Base-by-base conservation (phyloP, 2,797 vertebrate species). In the Lepilemur septentrionalis region DNA sequence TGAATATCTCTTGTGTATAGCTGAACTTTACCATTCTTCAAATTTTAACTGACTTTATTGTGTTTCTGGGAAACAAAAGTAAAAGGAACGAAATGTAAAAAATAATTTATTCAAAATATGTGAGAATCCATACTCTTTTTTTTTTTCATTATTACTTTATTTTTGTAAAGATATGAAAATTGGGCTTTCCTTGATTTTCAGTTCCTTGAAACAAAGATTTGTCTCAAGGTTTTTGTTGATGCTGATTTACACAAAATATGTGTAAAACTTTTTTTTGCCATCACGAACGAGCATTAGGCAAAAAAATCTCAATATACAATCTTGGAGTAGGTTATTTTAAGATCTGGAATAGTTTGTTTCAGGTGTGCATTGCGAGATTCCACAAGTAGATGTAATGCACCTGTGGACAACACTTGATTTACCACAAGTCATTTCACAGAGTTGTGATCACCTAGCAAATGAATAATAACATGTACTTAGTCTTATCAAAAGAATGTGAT, bases 1-100 rank as follows among this genome's bases (percentile, higher is more conserved):
- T 92, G 20, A 91, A 18, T 92, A 88, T 81, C 46, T 92, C 85
- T 50, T 94, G 81, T 72, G 59, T 41, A 23, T 70, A 91, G 9
- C 41, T 48, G 41, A 86, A 11, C 5, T 55, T 92, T 61, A 35
- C 7, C 41, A 65, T 61, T 92, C 46, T 92, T 89, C 72, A 81
- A 78, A 18, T 50, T 94, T 95, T 75, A 70, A 65, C 59, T 76
- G n/a, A 69, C 32, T 80, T 87, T 46, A 59, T 65, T 95, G 52
- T 92, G 23, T 69, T 85, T 86, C 43, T 32, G 32, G 35, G 22
- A 89, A 20, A 18, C 41, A 89, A 32, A 88, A 83, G 13, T 43
- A 43, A 78, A 94, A 88, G 28, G 43, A 75, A 57, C 28, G 22
- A 83, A 89, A 63, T 15, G 4, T 11, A 82, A 50, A 92, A 79